These are phyloP conservation scores for Philaethria dido DNA, from an alignment of 2,888 invertebrate species.

Conservation along the genomic window DNA sequence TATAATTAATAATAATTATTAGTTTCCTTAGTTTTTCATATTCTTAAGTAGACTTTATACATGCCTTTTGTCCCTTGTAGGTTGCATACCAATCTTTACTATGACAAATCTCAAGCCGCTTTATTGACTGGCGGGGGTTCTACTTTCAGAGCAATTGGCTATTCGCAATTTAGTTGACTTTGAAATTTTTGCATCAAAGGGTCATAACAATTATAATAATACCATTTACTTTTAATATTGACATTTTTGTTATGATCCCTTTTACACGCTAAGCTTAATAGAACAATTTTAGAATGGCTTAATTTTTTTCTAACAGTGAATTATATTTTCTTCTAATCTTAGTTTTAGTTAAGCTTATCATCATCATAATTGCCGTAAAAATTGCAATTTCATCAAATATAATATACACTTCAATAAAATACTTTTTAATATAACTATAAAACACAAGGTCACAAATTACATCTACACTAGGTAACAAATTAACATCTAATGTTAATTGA, in stretches of 20 bases:
- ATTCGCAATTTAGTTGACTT: constrained; percentile 29
- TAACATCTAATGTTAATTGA: constrained; percentile 20
- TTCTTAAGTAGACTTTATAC: constrained; percentile 14
- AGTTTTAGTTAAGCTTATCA: constrained; percentile 22
- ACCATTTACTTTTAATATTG: background rate
- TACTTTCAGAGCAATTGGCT: constrained; percentile 27
- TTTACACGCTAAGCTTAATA: constrained; percentile 31
- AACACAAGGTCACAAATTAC: constrained; percentile 28
- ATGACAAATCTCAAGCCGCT: constrained; percentile 61
- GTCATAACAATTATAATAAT: constrained; percentile 13
- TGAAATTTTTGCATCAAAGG: constrained; percentile 22
- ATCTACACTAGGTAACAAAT: constrained; percentile 4
- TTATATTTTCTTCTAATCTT: constrained; percentile 33
- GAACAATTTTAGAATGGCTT: constrained; percentile 37
- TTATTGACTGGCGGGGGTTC: constrained; percentile 69
- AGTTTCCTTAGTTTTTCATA: constrained; percentile 8
- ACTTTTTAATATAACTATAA: background rate
- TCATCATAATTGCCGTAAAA: constrained; percentile 4
- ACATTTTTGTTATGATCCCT: constrained; percentile 11
- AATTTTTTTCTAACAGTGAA: constrained; percentile 24
- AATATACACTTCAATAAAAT: background rate
- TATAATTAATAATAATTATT: background rate
- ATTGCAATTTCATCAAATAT: background rate
- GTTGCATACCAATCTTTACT: constrained; percentile 39
- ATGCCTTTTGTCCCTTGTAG: constrained; percentile 17